These are phyloP conservation scores for Cremastobaeus sp. DNA, from an alignment of 2,888 invertebrate species.

Conservation along the genomic window DNA sequence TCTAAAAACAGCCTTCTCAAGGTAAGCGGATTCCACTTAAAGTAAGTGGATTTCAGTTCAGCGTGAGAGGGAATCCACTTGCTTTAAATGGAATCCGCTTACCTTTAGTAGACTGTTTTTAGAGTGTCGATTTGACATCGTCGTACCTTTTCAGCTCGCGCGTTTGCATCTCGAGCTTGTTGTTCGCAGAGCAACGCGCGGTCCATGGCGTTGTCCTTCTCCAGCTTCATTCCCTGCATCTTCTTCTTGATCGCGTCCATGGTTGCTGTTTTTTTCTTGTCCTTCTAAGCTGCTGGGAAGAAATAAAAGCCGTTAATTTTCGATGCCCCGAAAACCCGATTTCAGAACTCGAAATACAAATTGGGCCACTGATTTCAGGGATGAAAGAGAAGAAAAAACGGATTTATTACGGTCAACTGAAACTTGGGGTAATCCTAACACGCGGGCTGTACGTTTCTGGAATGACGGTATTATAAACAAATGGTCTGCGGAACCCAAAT, in stretches of 20 bases:
- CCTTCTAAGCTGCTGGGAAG: conserved; percentile 62
- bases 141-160: conserved; percentile 88
- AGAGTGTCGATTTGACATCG: conserved; percentile 11
- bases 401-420: too few relatives aligned
- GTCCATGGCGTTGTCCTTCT: conserved; percentile 99
- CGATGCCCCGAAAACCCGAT: too few relatives aligned
- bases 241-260: conserved; percentile 99
- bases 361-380: too few relatives aligned
- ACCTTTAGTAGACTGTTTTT: background rate
- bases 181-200: conserved; percentile 98
- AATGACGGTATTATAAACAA: background rate
- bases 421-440: too few relatives aligned
- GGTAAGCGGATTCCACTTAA: too few relatives aligned
- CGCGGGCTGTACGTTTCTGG: too few relatives aligned
- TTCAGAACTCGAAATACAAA: too few relatives aligned
- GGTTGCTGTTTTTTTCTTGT: conserved; percentile 82
- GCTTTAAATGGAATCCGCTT: too few relatives aligned
- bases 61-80: too few relatives aligned
- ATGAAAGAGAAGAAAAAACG: too few relatives aligned
- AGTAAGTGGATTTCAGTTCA: too few relatives aligned
- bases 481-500: conserved; percentile 19
- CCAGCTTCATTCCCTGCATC: conserved; percentile 99
- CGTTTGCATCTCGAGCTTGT: conserved; percentile 94
- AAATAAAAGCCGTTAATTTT: background rate
- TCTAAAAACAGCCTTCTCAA: too few relatives aligned